Evolutionary conservation across 2,888 invertebrate species (phyloP), one percentile per base, ranked within the genome.

Genomic region (Polymixis flavicincta): DNA sequence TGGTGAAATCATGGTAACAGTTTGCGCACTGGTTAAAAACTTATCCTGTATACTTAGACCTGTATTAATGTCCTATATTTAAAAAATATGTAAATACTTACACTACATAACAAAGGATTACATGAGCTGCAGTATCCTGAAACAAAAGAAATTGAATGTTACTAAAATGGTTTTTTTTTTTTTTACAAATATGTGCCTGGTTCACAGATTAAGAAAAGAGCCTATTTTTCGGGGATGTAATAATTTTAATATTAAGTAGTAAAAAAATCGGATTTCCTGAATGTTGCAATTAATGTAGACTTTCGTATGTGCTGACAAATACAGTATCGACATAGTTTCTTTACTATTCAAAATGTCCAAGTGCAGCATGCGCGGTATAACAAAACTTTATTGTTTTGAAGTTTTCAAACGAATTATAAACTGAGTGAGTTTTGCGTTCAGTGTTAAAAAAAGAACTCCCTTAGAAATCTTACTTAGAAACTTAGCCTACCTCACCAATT

Each of bases 91-190:
- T 22, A 5, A n/a, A 50, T 87, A 90, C 91, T 90, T 78, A 91
- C 91, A 89, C 90, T 90, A 90, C 89, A 91, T 91, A 82, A 84
- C 87, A 83, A 68, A 45, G 67, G 70, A 74, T 85, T 74, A 67
- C 45, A 71, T 76, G 63, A 60, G 60, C 79, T 71, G 60, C 65
- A 60, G 52, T 42, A 74, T 83, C 84, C 91, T 91, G 89, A 54
- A 91, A 91, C 79, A 87, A 88, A 77, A 50, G 45, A n/a, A 68
- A 71, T 17, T 0, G 5, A 42, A 66, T 45, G 54, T 50, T 37
- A 42, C 22, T 42, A 14, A 70, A 64, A 55, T n/a, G n/a, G n/a
- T n/a, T n/a, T n/a, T n/a, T n/a, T n/a, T n/a, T n/a, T n/a, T n/a
- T n/a, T n/a, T n/a, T n/a, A n/a, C n/a, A n/a, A n/a, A n/a, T n/a